A percentile compares a stretch with the other conserved stretches of the same genome.
These are phyloP conservation scores for Harmothoe impar DNA, from an alignment of 2,888 invertebrate genomes.

Conservation along the genomic window DNA sequence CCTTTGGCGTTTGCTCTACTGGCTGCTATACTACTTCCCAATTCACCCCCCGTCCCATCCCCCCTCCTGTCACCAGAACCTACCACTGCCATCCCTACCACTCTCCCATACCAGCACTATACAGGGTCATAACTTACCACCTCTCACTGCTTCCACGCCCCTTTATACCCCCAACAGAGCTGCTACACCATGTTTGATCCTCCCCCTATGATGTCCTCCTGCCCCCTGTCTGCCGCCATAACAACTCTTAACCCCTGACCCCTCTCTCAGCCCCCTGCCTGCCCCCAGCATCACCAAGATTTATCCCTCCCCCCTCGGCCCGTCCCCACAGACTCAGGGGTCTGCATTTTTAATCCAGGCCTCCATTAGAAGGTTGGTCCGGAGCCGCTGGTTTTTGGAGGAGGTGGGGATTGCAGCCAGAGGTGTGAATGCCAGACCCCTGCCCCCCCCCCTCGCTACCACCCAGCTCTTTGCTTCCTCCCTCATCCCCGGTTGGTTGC, in stretches of 20 bases:
- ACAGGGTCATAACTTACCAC: constrained; percentile 11
- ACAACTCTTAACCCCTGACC: constrained; percentile 52
- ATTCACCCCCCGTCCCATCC: background rate
- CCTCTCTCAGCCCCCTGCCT: constrained; percentile 14
- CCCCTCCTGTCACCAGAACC: background rate
- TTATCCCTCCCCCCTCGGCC: constrained; percentile 15
- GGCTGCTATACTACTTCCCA: background rate
- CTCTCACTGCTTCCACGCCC: background rate
- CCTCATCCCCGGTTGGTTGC: background rate
- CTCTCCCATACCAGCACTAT: background rate
- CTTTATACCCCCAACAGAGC: constrained; percentile 16
- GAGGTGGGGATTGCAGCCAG: constrained; percentile 14
- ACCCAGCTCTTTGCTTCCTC: background rate
- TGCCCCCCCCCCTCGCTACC: background rate
- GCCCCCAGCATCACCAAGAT: constrained; percentile 11
- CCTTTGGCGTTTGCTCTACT: too few relatives aligned
- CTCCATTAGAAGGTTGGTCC: constrained; percentile 41
- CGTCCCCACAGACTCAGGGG: background rate
- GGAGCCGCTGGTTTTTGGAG: background rate
- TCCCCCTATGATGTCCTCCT: constrained; percentile 30
- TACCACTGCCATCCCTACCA: background rate
- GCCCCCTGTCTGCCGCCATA: background rate
- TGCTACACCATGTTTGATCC: constrained; percentile 48
- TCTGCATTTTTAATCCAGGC: constrained; percentile 53
- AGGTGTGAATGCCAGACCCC: background rate